A percentile compares a stretch with the other conserved stretches of the same genome.
Conservation (phyloP, 2,113 vertebrate genomes). For the Collichthys lucidus region DNA sequence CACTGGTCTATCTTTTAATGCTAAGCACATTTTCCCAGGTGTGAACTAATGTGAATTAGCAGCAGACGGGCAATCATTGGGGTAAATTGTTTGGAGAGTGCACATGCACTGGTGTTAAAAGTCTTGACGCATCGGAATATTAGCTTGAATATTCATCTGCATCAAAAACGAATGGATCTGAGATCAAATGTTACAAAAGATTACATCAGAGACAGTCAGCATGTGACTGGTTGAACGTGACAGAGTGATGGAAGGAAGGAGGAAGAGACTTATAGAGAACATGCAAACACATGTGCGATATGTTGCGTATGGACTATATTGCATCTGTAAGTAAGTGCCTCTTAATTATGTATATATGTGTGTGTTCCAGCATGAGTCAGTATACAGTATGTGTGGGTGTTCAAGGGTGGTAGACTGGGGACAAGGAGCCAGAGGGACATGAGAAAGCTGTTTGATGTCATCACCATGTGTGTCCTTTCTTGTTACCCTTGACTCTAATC, state of each 20-base stretch:
- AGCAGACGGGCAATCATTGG: background rate
- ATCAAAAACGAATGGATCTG: constrained; percentile 11
- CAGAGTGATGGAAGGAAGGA: background rate
- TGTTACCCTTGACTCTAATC: constrained; percentile 68
- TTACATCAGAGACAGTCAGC: constrained; percentile 53
- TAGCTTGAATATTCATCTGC: constrained; percentile 18
- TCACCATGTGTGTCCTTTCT: constrained; percentile 62
- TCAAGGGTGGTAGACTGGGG: constrained; percentile 23
- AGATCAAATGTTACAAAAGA: constrained; percentile 45
- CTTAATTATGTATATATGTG: constrained; percentile 15
- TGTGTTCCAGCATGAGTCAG: background rate
- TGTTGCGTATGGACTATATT: background rate
- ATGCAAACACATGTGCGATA: background rate
- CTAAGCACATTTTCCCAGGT: background rate
- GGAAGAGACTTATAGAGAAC: background rate
- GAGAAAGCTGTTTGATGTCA: constrained; percentile 67
- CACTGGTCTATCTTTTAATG: background rate
- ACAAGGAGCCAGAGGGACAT: constrained; percentile 56
- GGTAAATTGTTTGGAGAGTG: constrained; percentile 3
- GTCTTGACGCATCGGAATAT: constrained; percentile 10
- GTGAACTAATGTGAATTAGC: constrained; percentile 5
- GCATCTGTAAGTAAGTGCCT: background rate
- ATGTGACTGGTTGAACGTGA: constrained; percentile 15
- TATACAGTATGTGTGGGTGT: constrained; percentile 12
- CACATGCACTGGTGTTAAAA: background rate